Percentiles rank a stretch among this genome's conserved stretches.
Evolutionary conservation across 35 echinoderm and acorn worm species (phyloP).

Genomic region (Apostichopus parvimensis): DNA sequence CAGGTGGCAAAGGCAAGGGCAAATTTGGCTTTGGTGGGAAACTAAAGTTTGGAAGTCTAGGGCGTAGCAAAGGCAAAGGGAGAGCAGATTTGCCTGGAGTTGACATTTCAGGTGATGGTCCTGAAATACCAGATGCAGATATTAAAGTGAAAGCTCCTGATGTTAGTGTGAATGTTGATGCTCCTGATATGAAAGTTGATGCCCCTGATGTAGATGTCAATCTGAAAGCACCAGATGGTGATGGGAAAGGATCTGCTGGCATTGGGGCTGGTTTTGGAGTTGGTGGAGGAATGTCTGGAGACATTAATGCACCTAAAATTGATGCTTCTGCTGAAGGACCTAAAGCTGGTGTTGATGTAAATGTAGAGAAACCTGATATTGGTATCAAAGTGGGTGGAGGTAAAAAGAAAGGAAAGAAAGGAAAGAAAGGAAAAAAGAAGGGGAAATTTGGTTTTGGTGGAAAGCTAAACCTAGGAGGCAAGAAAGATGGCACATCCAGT

Average conservation of each 20-base stretch:
- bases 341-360: slow-evolving; percentile 20
- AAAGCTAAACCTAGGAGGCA: slow-evolving; percentile 9
- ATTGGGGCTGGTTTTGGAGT: slow-evolving; percentile 36
- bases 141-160: slow-evolving; percentile 60
- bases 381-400: slow-evolving; percentile 3
- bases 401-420: slow-evolving; percentile 45
- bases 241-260: slow-evolving; percentile 39
- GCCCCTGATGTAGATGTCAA: slow-evolving; percentile 45
- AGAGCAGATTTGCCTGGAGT: slow-evolving; percentile 42
- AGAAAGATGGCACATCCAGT: slow-evolving; percentile 10
- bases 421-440: slow-evolving; percentile 40
- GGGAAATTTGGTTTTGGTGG: slow-evolving; percentile 46
- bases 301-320: slow-evolving; percentile 48
- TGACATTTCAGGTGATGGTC: slow-evolving; percentile 50
- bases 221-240: slow-evolving; percentile 42
- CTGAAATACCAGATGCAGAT: slow-evolving; percentile 53
- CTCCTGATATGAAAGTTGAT: slow-evolving; percentile 18
- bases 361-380: slow-evolving; percentile 32
- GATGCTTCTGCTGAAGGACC: slow-evolving; percentile 10
- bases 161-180: slow-evolving; percentile 25
- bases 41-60: slow-evolving; percentile 61
- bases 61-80: slow-evolving; percentile 49
- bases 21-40: slow-evolving; percentile 75
- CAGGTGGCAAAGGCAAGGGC: slow-evolving; percentile 65
- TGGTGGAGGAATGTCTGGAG: slow-evolving; percentile 51